Conservation (phyloP, 1,140 invertebrate species). For the Drosophila kurseongensis region DNA sequence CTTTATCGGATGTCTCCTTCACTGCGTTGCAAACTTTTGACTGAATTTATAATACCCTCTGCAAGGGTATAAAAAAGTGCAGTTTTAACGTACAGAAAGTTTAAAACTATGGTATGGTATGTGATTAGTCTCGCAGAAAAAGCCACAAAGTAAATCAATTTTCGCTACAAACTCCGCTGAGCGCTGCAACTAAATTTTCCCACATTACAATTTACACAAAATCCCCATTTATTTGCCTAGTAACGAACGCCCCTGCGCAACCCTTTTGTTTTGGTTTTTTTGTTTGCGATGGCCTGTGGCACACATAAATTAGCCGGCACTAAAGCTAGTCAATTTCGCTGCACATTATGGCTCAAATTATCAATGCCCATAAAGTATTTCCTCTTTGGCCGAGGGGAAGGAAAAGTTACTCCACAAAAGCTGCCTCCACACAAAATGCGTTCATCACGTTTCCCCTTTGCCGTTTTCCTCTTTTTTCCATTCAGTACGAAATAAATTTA, state of each 20-base stretch:
- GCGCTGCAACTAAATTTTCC: conserved; percentile 23
- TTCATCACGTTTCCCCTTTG: conserved; percentile 67
- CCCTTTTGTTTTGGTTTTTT: neutral
- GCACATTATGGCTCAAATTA: conserved; percentile 75
- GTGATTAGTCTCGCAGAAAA: too few species aligned
- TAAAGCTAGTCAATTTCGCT: conserved; percentile 72
- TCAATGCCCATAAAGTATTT: conserved; percentile 77
- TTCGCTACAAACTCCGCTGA: neutral
- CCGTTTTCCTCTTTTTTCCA: conserved; percentile 25
- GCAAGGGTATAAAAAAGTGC: too few species aligned
- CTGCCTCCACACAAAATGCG: conserved; percentile 62
- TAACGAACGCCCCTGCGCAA: conserved; percentile 11
- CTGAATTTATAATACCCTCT: too few species aligned
- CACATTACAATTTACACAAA: conserved; percentile 30
- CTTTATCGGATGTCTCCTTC: too few species aligned
- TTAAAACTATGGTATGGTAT: too few species aligned
- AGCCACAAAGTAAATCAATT: conserved; percentile 11
- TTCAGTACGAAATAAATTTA: conserved; percentile 67
- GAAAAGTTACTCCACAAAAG: conserved; percentile 15
- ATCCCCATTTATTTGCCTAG: conserved; percentile 29
- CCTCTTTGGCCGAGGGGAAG: conserved; percentile 42
- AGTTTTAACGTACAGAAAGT: too few species aligned
- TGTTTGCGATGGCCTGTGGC: conserved; percentile 18
- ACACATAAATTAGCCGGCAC: conserved; percentile 66
- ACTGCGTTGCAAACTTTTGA: too few species aligned